Evolutionary conservation across 1,140 invertebrate species (phyloP), one percentile per base, ranked within the genome.

Genomic region (Drosophila pseudoobscura): DNA sequence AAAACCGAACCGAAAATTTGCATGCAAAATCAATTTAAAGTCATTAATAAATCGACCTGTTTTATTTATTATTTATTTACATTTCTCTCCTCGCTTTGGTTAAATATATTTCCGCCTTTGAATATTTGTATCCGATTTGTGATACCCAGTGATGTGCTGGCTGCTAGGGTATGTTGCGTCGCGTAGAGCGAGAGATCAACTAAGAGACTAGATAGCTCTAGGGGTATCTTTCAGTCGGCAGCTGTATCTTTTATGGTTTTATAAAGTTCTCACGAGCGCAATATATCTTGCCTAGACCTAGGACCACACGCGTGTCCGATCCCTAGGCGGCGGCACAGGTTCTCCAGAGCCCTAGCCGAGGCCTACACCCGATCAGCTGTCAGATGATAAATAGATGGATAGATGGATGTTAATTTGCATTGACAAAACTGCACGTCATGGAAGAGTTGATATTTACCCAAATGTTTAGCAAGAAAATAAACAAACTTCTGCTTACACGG

Each of bases 21-120:
- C 80, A 85, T 85, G 82, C 56, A 65, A 78, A 87, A 75, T 82
- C 80, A 39, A 78, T 85, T 88, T 70, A 55, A 66, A 71, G 83
- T 75, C 82, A 85, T 85, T 82, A 85, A 78, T 82, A 85, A 85
- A 85, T 82, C 65, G 83, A 85, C 83, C 83, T 82, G 82, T 82
- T 85, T 88, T 88, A 77, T 84, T 78, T 75, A 68, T 74, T 75
- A 68, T 79, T 71, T 84, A 80, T 84, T 79, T 84, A 78, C 72
- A 66, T 83, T 73, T 79, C 59, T 46, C 15, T 59, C 54, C 26
- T 26, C 60, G 64, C 46, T 53, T 52, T 35, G 50, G 9, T 58
- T 51, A 65, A 85, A 80, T 64, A 87, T 87, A 87, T 87, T 78
- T 85, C 80, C 80, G 80, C 72, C 61, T 85, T 70, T 61, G 45